Conservation (phyloP, 2,797 vertebrate species). For the Borostomias antarcticus region DNA sequence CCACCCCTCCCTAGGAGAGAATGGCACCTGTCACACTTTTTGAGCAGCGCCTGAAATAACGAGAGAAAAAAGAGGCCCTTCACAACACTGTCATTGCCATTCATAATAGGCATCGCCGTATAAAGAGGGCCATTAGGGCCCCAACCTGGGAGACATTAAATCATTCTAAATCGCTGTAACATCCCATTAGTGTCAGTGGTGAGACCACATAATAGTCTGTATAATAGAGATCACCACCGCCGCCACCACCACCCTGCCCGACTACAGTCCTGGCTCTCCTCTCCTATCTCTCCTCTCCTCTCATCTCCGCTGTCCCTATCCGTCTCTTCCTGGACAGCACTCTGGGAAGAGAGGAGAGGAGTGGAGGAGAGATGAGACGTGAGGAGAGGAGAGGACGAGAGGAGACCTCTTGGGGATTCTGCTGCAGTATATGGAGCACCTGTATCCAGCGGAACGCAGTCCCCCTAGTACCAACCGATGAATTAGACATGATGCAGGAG, state of each 20-base stretch:
- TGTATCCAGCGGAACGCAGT: constrained; percentile 61
- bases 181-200: constrained; percentile 99
- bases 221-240: constrained; percentile 97
- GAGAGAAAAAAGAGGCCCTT: constrained; percentile 88
- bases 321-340: too few species aligned
- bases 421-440: constrained; percentile 47
- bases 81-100: constrained; percentile 99
- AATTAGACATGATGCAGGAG: constrained; percentile 75
- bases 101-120: constrained; percentile 99
- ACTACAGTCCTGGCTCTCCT: too few species aligned
- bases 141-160: constrained; percentile 99
- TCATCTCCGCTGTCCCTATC: too few species aligned
- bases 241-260: constrained; percentile 9
- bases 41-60: constrained; percentile 74
- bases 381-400: not conserved
- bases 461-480: constrained; percentile 54
- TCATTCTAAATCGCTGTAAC: constrained; percentile 99
- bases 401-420: not conserved
- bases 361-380: constrained; percentile 58
- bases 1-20: constrained; percentile 33
- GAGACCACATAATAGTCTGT: constrained; percentile 98
- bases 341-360: constrained; percentile 45
- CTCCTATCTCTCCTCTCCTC: too few species aligned
- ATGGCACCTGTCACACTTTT: constrained; percentile 77
- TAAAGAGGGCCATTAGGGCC: constrained; percentile 98